Base-by-base conservation (phyloP, 2,888 invertebrate species). In the Polydrusus tereticollis region DNA sequence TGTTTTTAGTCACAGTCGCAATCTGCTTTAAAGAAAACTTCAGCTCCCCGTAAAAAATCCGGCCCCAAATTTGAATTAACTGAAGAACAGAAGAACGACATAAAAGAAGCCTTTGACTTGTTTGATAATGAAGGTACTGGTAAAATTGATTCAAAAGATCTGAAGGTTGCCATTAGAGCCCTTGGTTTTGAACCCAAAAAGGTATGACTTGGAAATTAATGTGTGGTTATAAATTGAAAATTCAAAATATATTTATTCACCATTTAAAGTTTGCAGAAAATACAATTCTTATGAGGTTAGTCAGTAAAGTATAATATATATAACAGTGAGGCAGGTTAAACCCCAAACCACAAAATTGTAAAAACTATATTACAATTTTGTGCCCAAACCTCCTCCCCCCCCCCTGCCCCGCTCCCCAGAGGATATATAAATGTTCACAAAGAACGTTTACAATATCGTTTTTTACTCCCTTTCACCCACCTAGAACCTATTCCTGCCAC, bases 131-230 rank as follows among this genome's bases (percentile, higher is more conserved):
- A 96, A 83, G 94, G 92, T 20, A 91, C 92, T 52, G 98, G 98
- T 1, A 90, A 91, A 82, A 97, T 98, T 80, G 95, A 96, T 82
- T 92, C 93, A 0, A 97, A 96, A 85, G 97, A 98, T 84, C 86
- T 98, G 14, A 98, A 98, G 87, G 96, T 97, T 20, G 98, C 97
- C 0, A 95, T 99, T 81, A 88, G 98, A 77, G 98, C 99, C 0
- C 87, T 99, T 12, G 99, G 99, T 0, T 98, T 98, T 87, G 99
- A 99, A 84, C 98, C 98, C 0, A 95, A 96, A 81, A 98, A 98
- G 83, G 73, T 73, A 64, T 20, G 7, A 7, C 12, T 5, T 38
- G 2, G n/a, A 10, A 38, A 38, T 38, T 4, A 2, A 38, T 38
- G 2, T 21, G 16, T 20, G 6, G 20, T 16, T 14, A 7, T 8